Percentiles rank a stretch among this genome's conserved stretches.
phyloP scores from a whole-genome alignment of 2,797 vertebrate genomes.

The Carapus acus region DNA sequence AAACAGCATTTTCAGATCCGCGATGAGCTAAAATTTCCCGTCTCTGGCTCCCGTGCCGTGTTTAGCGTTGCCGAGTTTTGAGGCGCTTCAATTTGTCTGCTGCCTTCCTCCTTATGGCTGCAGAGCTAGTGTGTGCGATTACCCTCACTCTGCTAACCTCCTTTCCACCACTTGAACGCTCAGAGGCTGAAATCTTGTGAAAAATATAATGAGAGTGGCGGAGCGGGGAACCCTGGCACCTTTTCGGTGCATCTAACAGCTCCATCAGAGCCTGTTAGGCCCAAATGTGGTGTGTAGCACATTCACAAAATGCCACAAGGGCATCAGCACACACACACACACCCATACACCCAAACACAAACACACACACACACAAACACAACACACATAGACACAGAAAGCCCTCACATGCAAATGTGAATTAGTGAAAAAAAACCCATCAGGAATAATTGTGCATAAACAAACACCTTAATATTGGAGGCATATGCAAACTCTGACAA shows the following conservation, averaged over 20 bases:
- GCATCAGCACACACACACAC: conserved; percentile 11
- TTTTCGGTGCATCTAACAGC: conserved; percentile 35
- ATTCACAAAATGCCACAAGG: conserved; percentile 10
- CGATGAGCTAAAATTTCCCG: conserved; percentile 53
- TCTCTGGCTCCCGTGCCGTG: conserved; percentile 35
- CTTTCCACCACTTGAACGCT: conserved; percentile 1
- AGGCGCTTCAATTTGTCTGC: conserved; percentile 27
- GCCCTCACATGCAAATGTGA: conserved; percentile 18
- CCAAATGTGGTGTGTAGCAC: conserved; percentile 20
- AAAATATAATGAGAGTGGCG: conserved; percentile 38
- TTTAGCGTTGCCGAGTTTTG: conserved; percentile 15
- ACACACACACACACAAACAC: conserved; percentile 11
- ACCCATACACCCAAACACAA: conserved; percentile 6
- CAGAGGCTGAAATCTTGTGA: conserved; percentile 15
- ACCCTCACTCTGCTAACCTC: conserved; percentile 10
- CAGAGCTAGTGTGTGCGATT: conserved; percentile 13
- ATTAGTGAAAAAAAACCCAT: conserved; percentile 7
- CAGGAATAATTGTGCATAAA: conserved; percentile 22
- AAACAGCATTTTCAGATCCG: conserved; percentile 55
- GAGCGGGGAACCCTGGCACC: conserved; percentile 17
- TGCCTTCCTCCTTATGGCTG: conserved; percentile 5
- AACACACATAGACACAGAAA: conserved; percentile 10
- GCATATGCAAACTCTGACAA: conserved; percentile 41
- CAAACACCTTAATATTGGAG: conserved; percentile 28
- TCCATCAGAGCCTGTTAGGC: conserved; percentile 49